A percentile compares a stretch with the other conserved stretches of the same genome.
These are phyloP conservation scores for Conger conger DNA, from an alignment of 2,113 vertebrate species.

Conservation along the genomic window DNA sequence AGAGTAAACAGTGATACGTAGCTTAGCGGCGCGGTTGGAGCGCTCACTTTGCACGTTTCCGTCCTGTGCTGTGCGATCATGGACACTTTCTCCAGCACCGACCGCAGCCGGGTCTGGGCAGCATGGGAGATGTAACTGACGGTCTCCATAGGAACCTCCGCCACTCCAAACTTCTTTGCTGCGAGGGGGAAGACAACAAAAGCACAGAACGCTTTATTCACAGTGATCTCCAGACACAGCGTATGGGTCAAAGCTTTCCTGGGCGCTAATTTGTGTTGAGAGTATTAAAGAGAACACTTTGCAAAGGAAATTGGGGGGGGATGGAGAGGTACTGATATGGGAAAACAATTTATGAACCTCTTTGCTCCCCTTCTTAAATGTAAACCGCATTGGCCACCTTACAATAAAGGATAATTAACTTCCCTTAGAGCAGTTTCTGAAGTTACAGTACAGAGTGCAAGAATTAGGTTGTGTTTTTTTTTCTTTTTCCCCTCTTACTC, in stretches of 20 bases:
- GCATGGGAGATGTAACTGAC: conserved; percentile 84
- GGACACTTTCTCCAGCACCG: conserved; percentile 81
- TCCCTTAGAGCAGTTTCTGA: conserved; percentile 58
- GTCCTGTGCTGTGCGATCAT: conserved; percentile 80
- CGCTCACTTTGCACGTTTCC: conserved; percentile 79
- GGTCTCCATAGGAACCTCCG: conserved; percentile 79
- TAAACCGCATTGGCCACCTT: conserved; percentile 53
- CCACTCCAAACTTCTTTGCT: conserved; percentile 83
- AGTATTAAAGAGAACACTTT: conserved; percentile 15
- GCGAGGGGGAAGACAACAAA: conserved; percentile 34
- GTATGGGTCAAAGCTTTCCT: conserved; percentile 18
- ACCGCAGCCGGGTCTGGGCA: conserved; percentile 75
- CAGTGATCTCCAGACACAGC: background rate
- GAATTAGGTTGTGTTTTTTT: conserved; percentile 53
- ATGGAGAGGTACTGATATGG: background rate
- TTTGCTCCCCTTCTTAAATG: background rate
- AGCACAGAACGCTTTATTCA: background rate
- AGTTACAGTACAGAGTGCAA: conserved; percentile 56
- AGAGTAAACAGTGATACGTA: background rate
- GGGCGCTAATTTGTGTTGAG: conserved; percentile 22
- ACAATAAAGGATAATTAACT: conserved; percentile 60
- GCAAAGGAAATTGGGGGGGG: conserved; percentile 17
- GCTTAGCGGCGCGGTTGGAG: background rate
- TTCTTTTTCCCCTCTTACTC: conserved; percentile 61
- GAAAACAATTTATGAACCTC: conserved; percentile 15